Evolutionary conservation across 2,888 invertebrate species (phyloP).

Genomic region (Ectemnius continuus): DNA sequence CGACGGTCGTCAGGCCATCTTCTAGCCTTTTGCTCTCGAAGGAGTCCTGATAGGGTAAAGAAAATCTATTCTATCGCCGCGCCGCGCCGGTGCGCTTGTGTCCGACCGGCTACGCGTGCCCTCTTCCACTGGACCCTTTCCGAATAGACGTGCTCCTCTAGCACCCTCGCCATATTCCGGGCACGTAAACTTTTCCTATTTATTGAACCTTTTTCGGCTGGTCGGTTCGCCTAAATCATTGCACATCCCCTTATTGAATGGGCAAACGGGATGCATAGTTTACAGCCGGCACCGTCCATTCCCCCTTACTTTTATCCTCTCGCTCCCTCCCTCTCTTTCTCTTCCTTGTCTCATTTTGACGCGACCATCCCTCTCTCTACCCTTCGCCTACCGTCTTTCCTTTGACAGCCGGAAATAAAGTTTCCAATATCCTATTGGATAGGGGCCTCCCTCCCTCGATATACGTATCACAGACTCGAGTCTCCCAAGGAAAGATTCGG

Average conservation of each 20-base stretch:
- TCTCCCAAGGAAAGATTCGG: slow-evolving; percentile 33
- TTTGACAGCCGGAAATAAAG: slow-evolving; percentile 61
- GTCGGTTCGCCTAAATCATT: slow-evolving; percentile 71
- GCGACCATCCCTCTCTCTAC: slow-evolving; percentile 1
- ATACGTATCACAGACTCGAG: slow-evolving; percentile 31
- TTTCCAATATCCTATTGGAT: slow-evolving; percentile 67
- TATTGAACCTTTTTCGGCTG: slow-evolving; percentile 71
- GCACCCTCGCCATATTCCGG: slow-evolving; percentile 57
- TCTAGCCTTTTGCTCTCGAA: slow-evolving; percentile 12
- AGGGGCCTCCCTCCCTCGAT: slow-evolving; percentile 32
- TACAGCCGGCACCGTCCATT: slow-evolving; percentile 59
- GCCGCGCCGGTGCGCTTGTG: slow-evolving; percentile 39
- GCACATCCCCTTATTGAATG: slow-evolving; percentile 70
- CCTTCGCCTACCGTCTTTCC: slow-evolving; percentile 35
- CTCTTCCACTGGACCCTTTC: slow-evolving; percentile 39
- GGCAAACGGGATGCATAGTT: slow-evolving; percentile 65
- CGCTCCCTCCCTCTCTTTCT: slow-evolving; percentile 23
- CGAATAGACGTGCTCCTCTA: slow-evolving; percentile 49
- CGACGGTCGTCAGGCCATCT: slow-evolving; percentile 2
- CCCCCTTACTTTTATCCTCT: slow-evolving; percentile 31
- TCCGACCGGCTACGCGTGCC: slow-evolving; percentile 9
- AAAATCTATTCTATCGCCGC: slow-evolving; percentile 57
- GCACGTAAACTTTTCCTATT: slow-evolving; percentile 71
- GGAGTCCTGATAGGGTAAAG: slow-evolving; percentile 15
- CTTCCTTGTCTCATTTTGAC: background rate